Percentiles rank a stretch among this genome's conserved stretches.
phyloP scores from a whole-genome alignment of 2,113 vertebrate species.

The Corythornis madagascariensis region DNA sequence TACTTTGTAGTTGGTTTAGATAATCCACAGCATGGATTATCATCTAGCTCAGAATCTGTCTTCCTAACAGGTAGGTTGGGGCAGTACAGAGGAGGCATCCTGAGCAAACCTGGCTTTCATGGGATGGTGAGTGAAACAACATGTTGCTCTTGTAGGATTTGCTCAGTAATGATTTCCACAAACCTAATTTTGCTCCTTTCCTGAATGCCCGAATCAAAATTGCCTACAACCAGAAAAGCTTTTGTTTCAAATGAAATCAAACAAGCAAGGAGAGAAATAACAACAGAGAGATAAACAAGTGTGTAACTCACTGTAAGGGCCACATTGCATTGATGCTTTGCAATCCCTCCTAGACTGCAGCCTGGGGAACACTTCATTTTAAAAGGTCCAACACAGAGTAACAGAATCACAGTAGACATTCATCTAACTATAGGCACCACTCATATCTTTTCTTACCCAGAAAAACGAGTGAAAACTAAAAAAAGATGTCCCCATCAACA shows the following conservation, averaged over 20 bases:
- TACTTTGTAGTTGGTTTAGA: neutral
- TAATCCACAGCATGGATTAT: neutral
- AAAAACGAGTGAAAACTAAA: neutral
- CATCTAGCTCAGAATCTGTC: neutral
- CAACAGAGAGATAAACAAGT: neutral
- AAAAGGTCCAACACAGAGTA: neutral
- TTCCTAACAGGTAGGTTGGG: neutral
- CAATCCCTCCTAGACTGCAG: neutral
- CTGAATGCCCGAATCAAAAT: neutral
- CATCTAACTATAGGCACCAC: neutral
- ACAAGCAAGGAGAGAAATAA: slow-evolving; percentile 6
- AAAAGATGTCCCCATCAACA: neutral
- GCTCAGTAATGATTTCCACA: neutral
- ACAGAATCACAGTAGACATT: neutral
- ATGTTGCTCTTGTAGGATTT: neutral
- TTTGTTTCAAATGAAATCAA: slow-evolving; percentile 36
- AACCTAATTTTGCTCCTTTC: neutral
- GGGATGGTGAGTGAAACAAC: neutral
- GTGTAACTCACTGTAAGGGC: neutral
- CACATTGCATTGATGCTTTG: neutral
- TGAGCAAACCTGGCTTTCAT: neutral
- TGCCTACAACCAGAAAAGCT: neutral
- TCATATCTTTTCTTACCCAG: neutral
- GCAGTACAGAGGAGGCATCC: neutral
- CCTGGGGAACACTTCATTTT: neutral